Base-by-base conservation (phyloP, 2,888 invertebrate species). In the Phragmatobia fuliginosa region DNA sequence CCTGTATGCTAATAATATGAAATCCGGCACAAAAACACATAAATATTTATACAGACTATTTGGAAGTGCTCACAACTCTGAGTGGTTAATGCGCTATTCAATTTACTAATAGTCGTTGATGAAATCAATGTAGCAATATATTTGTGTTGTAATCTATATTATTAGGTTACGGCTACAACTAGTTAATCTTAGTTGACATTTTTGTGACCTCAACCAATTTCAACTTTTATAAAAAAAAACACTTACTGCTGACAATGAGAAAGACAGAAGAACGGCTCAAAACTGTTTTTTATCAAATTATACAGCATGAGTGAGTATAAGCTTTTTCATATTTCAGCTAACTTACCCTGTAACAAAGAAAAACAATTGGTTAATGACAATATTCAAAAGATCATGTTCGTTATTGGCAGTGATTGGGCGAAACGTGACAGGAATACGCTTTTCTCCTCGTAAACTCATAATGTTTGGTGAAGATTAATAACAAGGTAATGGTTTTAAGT, bases 391-490 rank as follows among this genome's bases (percentile, higher is more conserved):
- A 45, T 61, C 68, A 67, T 69, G 66, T 69, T 32, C 45, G 56
- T 63, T 66, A 72, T 67, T 72, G 69, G 33, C 65, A 45, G 68
- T 18, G 66, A 63, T 70, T 62, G 60, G 11, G 25, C 11, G 14
- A 36, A 21, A 73, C 73, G 73, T 73, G 73, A 73, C 33, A 18
- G 16, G 65, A 70, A 21, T 69, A 56, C 45, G 18, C 32, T 65
- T 58, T 38, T 64, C 32, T 31, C 45, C 58, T 33, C 49, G 38
- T 62, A 41, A 70, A 41, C 56, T 62, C 52, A 61, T 61, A 65
- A 38, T n/a, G 25, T 32, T 62, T 32, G 16, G 28, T 32, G 14
- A 45, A n/a, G 32, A 52, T 52, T 52, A 32, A 62, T 32, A 52
- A 10, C 25, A 52, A 56, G 16, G 2, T 28, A 25, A 56, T 56